A percentile compares a stretch with the other conserved stretches of the same genome.
Conservation (phyloP, 2,888 invertebrate species). For the Uloborus plumipes region DNA sequence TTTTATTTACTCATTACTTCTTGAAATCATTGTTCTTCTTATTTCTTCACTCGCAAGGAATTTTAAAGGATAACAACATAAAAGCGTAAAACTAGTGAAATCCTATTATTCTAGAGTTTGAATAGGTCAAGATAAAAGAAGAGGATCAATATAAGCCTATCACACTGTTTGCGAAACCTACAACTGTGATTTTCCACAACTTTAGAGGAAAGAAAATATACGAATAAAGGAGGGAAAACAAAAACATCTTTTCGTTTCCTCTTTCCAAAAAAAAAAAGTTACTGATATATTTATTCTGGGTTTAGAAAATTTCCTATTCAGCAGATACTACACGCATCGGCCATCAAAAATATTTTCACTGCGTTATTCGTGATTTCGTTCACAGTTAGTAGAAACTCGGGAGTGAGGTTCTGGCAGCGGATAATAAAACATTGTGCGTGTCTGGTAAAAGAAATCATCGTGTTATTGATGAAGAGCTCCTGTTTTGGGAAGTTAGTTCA, state of each 20-base stretch:
- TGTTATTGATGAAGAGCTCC: no score
- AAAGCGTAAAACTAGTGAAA: no score
- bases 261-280: slow-evolving; percentile 16
- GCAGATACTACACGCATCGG: slow-evolving; percentile 22
- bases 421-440: slow-evolving; percentile 35
- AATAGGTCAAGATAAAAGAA: slow-evolving; percentile 33
- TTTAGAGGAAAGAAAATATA: slow-evolving; percentile 8
- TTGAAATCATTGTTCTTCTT: neutral
- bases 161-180: slow-evolving; percentile 45
- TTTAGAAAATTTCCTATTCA: slow-evolving; percentile 43
- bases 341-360: slow-evolving; percentile 37
- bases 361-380: slow-evolving; percentile 15
- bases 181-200: slow-evolving; percentile 45
- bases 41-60: no score
- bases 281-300: slow-evolving; percentile 37
- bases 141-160: slow-evolving; percentile 48
- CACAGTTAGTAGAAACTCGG: slow-evolving; percentile 8
- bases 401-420: slow-evolving; percentile 32
- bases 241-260: slow-evolving; percentile 31
- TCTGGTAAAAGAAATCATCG: neutral
- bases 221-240: slow-evolving; percentile 30
- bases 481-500: no score
- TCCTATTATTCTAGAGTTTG: slow-evolving; percentile 25
- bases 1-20: slow-evolving; percentile 49
- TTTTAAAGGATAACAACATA: no score